Conservation (phyloP, 2,797 vertebrate genomes). For the Allobates femoralis region DNA sequence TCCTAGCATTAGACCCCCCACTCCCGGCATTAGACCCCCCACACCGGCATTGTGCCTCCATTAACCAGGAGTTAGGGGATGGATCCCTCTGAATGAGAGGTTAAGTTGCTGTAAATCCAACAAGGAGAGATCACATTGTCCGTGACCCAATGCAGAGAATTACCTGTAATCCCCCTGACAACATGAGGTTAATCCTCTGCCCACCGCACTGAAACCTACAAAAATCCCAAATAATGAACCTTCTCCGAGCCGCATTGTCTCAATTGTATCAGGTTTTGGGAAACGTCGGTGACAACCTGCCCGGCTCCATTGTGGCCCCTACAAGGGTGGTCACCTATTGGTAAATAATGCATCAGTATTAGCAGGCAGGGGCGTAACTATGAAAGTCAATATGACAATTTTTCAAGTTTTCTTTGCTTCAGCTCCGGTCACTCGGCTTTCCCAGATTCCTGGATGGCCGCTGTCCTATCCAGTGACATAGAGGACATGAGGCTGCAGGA, state of each 20-base stretch:
- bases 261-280: not conserved
- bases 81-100: slow-evolving; percentile 61
- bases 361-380: no score
- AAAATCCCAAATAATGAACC: no score
- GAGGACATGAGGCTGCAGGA: no score
- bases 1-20: slow-evolving; percentile 56
- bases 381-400: no score
- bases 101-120: slow-evolving; percentile 29
- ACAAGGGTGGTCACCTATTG: not conserved
- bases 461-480: no score
- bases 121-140: not conserved
- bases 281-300: not conserved
- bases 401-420: no score
- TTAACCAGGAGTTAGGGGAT: slow-evolving; percentile 68
- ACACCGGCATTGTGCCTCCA: slow-evolving; percentile 58
- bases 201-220: not conserved
- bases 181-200: not conserved
- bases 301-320: not conserved
- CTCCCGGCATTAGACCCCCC: slow-evolving; percentile 38
- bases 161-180: slow-evolving; percentile 3
- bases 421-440: no score
- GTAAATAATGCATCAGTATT: not conserved
- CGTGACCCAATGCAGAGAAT: not conserved
- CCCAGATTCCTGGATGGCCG: no score
- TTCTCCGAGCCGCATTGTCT: not conserved